Evolutionary conservation across 2,113 vertebrate genomes (phyloP).

Genomic region (Alouatta palliata): DNA sequence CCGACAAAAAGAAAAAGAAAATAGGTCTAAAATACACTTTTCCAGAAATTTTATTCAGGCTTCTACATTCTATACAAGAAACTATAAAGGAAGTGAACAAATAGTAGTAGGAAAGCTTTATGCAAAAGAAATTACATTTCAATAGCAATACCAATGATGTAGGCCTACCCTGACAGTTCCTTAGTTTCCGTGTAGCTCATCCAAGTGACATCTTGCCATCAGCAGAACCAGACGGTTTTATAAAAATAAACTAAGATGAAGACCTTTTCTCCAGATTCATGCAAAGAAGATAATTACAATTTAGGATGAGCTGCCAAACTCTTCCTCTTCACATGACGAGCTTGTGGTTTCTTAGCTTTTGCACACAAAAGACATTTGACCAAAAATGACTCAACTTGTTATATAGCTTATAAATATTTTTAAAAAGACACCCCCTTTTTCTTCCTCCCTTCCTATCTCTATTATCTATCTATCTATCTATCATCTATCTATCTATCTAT

Average conservation of each 20-base stretch:
- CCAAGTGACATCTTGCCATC: background rate
- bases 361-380: slow-evolving; percentile 50
- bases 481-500: background rate
- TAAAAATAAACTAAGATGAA: slow-evolving; percentile 56
- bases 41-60: background rate
- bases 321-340: slow-evolving; percentile 49
- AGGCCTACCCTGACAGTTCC: background rate
- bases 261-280: slow-evolving; percentile 33
- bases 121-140: background rate
- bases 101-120: background rate
- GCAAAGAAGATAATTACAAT: slow-evolving; percentile 50
- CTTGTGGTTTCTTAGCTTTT: slow-evolving; percentile 62
- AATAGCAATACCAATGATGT: background rate
- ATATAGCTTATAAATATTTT: slow-evolving; percentile 57
- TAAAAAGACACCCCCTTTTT: background rate
- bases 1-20: too few relatives aligned
- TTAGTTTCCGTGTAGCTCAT: slow-evolving; percentile 23
- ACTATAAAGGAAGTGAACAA: slow-evolving; percentile 13
- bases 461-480: background rate
- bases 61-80: slow-evolving; percentile 12
- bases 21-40: background rate
- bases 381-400: slow-evolving; percentile 56
- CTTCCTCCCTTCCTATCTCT: background rate
- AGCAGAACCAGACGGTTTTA: background rate
- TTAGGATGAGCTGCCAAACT: slow-evolving; percentile 36